Base-by-base conservation (phyloP, 2,113 vertebrate genomes). In the Pampusana beccarii region DNA sequence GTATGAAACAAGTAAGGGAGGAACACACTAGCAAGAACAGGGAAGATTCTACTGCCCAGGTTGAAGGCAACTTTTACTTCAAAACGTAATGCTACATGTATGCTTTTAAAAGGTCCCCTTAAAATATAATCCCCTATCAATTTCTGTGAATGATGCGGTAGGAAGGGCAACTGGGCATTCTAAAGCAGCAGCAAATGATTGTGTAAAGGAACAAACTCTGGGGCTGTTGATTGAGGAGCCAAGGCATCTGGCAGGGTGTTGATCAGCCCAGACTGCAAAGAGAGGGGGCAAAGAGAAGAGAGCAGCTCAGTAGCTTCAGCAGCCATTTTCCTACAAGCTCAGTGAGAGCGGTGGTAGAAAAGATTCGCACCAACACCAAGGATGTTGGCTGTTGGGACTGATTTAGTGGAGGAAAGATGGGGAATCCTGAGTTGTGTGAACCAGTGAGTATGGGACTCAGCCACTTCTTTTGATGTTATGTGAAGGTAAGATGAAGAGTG, bases 211-310 rank as follows among this genome's bases (percentile, higher is more conserved):
- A 71, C 10, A 51, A 71, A 3, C 23, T 51, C 74, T 80, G 67
- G 8, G 83, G 67, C 33, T 66, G 72, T 78, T 94, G 82, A 83
- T 26, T 90, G 72, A 80, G 57, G 48, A 97, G 29, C 36, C 67
- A 60, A 40, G 33, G 16, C 54, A 80, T 70, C 38, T 71, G 75
- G 34, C 31, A 54, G 33, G 26, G 38, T 69, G 48, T 50, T 88
- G 80, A 81, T 79, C 3, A 1, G 60, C 42, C 72, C 62, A 25
- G 38, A 53, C 17, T 53, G 29, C 7, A 29, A 5, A 4, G 13
- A 10, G 13, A 4, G 13, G 11, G 13, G 10, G 31, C 25, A 67
- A 86, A 56, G 51, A 15, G 29, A 82, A 93, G 15, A 79, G 6
- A 69, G 13, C 11, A 44, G 4, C 20, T 90, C 21, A 78, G 42